Base-by-base conservation (phyloP, 2,113 vertebrate species). In the Rallus limicola region DNA sequence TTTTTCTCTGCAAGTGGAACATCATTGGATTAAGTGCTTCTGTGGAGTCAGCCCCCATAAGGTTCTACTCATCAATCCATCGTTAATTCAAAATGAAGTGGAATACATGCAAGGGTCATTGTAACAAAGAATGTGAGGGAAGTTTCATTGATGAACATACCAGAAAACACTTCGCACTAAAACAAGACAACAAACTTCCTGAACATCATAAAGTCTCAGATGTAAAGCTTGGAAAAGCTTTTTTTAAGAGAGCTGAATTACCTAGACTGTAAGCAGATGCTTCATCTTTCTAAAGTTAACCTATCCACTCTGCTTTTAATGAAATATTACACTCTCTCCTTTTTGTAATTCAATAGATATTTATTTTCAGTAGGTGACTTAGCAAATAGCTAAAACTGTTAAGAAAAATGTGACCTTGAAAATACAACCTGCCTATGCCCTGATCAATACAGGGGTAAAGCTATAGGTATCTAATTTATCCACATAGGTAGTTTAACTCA, bases 361-460 rank as follows among this genome's bases (percentile, higher is more conserved):
- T 90, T 90, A 16, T 67, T 67, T 85, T 79, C 62, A 52, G 76
- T 58, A 80, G 53, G 42, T 23, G 9, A 75, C 46, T 91, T 88
- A 63, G 68, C 64, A 84, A 77, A 74, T 42, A 80, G 82, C 91
- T 88, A 28, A 21, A 83, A n/a, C 59, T 38, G 60, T 71, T 71
- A 91, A 86, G 42, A 90, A 86, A 88, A 83, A 29, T 1, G 15
- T 31, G 50, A 88, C 82, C 86, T 88, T 90, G 67, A 82, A 90
- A 53, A 62, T 34, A 38, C 58, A 69, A 68, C 3, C 3, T 29
- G 29, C 20, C 33, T 25, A 16, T 34, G 56, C 25, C 29, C 29
- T 60, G 46, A 95, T 95, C 91, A 50, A 92, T 95, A 68, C 13
- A 14, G 7, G 33, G 29, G 29, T 72, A 88, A 89, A 87, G 76